Base-by-base conservation (phyloP, 2,113 vertebrate species). In the Xenopus borealis region DNA sequence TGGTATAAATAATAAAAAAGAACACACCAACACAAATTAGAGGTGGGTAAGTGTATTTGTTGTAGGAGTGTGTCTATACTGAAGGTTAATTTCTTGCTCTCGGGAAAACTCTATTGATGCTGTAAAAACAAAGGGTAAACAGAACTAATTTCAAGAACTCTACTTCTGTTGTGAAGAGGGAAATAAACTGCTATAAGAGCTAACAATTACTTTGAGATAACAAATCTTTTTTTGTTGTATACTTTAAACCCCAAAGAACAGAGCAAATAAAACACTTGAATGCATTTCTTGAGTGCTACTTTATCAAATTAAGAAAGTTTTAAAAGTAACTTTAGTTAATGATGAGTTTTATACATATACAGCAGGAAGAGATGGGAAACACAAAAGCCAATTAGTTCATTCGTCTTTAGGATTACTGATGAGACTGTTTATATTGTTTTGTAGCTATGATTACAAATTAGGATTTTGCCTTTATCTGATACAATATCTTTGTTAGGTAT, bases 1-100 rank as follows among this genome's bases (percentile, higher is more conserved):
- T 0, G 5, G 50, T 79, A 86, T 82, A 83, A 84, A 82, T 80
- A 68, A 72, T 72, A 75, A 78, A 79, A 45, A 19, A 64, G 53
- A 74, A 72, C 30, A 59, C 65, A 78, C 12, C 23, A 69, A 16
- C 27, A 12, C 20, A 72, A 66, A 72, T 74, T 47, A 2, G 44
- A 69, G 71, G 62, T 18, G 1, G 8, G 0, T 63, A 72, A 78
- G 66, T 67, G 10, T 53, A 18, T 57, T 62, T 30, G 8, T 5
- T 62, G 72, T 19, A 70, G 76, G 40, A 81, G 66, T 71, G 67
- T 14, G 65, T 45, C 61, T 55, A 27, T 72, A 30, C 9, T 71
- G 17, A 62, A 62, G 53, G 27, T 68, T 78, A 40, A 66, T 74
- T n/a, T 78, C 76, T 81, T 82, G 69, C 78, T 80, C 4, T 65